Conservation (phyloP, 2,888 invertebrate genomes). For the Cephonodes hylas region DNA sequence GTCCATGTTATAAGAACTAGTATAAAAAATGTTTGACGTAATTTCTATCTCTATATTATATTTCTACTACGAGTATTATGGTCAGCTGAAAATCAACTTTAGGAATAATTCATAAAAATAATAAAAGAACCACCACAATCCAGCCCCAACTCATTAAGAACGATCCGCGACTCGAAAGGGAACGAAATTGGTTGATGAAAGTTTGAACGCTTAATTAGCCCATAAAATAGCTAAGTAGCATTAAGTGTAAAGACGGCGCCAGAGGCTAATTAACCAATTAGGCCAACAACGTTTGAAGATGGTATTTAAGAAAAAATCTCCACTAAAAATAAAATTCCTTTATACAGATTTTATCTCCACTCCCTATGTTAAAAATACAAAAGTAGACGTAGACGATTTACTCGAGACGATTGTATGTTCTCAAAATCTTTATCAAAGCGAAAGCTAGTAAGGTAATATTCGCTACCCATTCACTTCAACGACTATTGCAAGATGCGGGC, state of each 20-base stretch:
- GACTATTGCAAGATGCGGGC: not conserved
- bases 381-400: too few relatives aligned
- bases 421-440: too few relatives aligned
- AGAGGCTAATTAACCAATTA: not conserved
- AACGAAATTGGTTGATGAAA: slow-evolving; percentile 8
- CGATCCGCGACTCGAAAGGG: not conserved
- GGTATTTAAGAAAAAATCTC: not conserved
- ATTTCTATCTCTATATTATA: too few relatives aligned
- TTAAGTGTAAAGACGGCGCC: not conserved
- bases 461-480: not conserved
- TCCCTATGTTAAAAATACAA: too few relatives aligned
- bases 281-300: not conserved
- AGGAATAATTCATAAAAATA: not conserved
- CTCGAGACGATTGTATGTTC: too few relatives aligned
- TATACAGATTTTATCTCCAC: too few relatives aligned
- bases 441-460: too few relatives aligned
- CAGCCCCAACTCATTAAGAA: not conserved
- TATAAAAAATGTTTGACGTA: too few relatives aligned
- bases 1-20: too few relatives aligned
- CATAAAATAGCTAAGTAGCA: not conserved
- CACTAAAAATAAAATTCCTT: too few relatives aligned
- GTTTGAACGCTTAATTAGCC: not conserved
- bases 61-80: too few relatives aligned
- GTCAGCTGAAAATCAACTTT: not conserved
- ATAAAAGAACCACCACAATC: not conserved